Conservation (phyloP, 2,888 invertebrate genomes). For the Ennomos fuscantarius region DNA sequence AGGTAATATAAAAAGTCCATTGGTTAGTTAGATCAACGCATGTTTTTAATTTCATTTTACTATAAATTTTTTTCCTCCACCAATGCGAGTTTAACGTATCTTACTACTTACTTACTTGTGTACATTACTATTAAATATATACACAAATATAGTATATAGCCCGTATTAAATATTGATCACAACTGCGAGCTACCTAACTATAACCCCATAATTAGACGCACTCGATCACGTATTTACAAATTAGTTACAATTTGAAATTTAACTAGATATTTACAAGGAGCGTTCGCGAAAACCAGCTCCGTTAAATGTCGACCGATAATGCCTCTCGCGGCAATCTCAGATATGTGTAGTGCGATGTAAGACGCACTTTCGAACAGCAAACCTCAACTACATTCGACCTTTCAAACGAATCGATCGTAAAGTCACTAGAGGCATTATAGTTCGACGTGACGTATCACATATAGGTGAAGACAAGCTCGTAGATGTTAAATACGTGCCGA, state of each 20-base stretch:
- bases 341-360: conserved; percentile 12
- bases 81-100: conserved; percentile 22
- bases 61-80: neutral
- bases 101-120: neutral
- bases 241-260: conserved; percentile 67
- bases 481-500: no score
- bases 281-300: conserved; percentile 21
- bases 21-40: no score
- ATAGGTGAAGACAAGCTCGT: neutral
- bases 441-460: conserved; percentile 16
- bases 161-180: conserved; percentile 31
- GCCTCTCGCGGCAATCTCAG: conserved; percentile 3
- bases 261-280: conserved; percentile 76
- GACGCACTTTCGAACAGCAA: conserved; percentile 15
- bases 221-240: conserved; percentile 81
- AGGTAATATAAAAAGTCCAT: no score
- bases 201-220: conserved; percentile 50
- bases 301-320: conserved; percentile 1
- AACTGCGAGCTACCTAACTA: conserved; percentile 56
- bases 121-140: neutral
- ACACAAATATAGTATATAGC: conserved; percentile 13
- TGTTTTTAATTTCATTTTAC: no score
- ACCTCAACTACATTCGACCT: neutral
- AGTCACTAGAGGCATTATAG: conserved; percentile 6
- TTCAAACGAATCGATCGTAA: neutral